Conservation (phyloP, 2,888 invertebrate genomes). For the Lasioglossum vierecki region DNA sequence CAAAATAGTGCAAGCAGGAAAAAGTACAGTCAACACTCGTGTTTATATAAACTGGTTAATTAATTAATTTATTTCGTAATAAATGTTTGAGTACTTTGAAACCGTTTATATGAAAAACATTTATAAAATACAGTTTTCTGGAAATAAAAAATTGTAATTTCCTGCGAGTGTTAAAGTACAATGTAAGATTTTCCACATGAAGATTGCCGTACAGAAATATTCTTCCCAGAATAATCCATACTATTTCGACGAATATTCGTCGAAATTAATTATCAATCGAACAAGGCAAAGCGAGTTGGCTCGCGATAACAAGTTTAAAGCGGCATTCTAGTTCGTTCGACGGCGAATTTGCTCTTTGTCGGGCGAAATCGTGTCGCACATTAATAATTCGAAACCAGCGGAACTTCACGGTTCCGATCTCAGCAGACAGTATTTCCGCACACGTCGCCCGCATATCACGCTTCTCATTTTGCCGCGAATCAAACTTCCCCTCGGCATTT, state of each 20-base stretch:
- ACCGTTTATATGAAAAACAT: too few species aligned
- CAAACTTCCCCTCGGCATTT: slow-evolving; percentile 10
- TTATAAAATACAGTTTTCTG: too few species aligned
- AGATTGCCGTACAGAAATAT: too few species aligned
- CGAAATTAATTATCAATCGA: background rate
- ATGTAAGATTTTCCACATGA: background rate
- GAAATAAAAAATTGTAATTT: background rate
- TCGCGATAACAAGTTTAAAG: background rate
- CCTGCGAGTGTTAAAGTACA: background rate
- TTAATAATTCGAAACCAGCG: background rate
- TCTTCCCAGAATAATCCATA: too few species aligned
- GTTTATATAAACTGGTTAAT: too few species aligned
- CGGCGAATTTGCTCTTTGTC: background rate
- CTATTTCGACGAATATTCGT: background rate
- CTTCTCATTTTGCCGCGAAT: slow-evolving; percentile 6
- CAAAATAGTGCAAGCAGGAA: background rate
- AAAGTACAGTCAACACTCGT: too few species aligned
- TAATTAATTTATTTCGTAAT: too few species aligned
- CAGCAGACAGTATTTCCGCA: background rate
- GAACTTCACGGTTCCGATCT: slow-evolving; percentile 10
- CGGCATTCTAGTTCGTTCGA: background rate
- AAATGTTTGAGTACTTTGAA: too few species aligned
- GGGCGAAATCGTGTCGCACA: background rate
- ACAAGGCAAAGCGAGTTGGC: background rate
- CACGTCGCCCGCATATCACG: slow-evolving; percentile 9